These are phyloP conservation scores for Anthophora plumipes DNA, from an alignment of 2,888 invertebrate species.

Conservation along the genomic window DNA sequence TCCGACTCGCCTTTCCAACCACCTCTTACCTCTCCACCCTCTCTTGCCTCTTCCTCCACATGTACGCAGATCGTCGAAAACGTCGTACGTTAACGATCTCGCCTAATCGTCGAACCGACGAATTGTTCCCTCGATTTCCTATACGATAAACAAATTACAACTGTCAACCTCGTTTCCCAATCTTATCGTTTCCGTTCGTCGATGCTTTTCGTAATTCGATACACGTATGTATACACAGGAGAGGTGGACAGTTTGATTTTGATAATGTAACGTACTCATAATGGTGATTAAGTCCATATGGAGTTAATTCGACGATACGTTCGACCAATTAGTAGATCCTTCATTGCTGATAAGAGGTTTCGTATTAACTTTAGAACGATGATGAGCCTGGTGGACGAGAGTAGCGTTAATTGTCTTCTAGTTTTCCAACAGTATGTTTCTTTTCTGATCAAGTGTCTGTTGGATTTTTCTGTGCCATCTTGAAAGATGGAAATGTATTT, in stretches of 20 bases:
- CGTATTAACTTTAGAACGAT: no score
- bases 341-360: neutral
- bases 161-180: neutral
- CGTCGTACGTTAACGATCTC: conserved; percentile 40
- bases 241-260: no score
- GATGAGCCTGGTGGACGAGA: no score
- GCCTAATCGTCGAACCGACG: conserved; percentile 32
- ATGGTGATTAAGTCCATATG: neutral
- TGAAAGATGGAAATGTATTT: no score
- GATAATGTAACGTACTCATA: no score
- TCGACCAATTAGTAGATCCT: neutral
- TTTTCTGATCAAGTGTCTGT: no score
- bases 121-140: conserved; percentile 23
- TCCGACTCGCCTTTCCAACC: conserved; percentile 53
- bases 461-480: no score
- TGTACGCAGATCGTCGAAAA: conserved; percentile 41
- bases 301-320: neutral
- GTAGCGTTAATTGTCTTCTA: no score
- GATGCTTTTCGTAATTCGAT: conserved; percentile 10
- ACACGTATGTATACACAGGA: no score
- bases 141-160: conserved; percentile 17
- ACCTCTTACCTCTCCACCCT: conserved; percentile 31
- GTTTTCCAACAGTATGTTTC: no score
- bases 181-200: conserved; percentile 2
- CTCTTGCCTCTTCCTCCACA: neutral